Percentiles rank a stretch among this genome's conserved stretches.
Evolutionary conservation across 2,113 vertebrate genomes (phyloP).

Genomic region (Caranx melampygus): DNA sequence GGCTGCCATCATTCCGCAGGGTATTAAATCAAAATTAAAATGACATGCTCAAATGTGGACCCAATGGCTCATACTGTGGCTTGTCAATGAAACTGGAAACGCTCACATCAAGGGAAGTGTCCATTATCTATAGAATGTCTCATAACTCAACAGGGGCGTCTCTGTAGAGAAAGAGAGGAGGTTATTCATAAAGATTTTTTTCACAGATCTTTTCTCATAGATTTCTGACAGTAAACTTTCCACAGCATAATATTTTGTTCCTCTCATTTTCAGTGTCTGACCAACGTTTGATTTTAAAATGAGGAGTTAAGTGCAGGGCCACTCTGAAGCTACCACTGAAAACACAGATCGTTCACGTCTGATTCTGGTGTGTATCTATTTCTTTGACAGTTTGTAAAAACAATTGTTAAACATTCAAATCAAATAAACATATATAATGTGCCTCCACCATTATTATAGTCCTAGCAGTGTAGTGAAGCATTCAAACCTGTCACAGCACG

Average conservation of each 20-base stretch:
- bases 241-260: neutral
- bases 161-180: conserved; percentile 8
- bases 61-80: conserved; percentile 46
- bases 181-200: conserved; percentile 3
- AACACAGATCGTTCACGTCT: no score
- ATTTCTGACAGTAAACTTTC: neutral
- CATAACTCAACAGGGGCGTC: conserved; percentile 19
- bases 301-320: no score
- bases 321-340: neutral
- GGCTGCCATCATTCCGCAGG: conserved; percentile 39
- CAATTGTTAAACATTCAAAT: neutral
- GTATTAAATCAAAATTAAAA: conserved; percentile 77
- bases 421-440: neutral
- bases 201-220: neutral
- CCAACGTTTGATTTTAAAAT: neutral
- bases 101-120: conserved; percentile 53
- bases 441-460: neutral
- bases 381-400: neutral
- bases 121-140: conserved; percentile 43
- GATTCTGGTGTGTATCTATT: neutral
- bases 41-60: conserved; percentile 69
- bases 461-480: neutral
- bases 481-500: neutral
- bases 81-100: conserved; percentile 59
- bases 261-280: neutral